Percentiles rank a stretch among this genome's conserved stretches.
These are phyloP conservation scores for Eilema depressum DNA, from an alignment of 2,888 invertebrate species.

Conservation along the genomic window DNA sequence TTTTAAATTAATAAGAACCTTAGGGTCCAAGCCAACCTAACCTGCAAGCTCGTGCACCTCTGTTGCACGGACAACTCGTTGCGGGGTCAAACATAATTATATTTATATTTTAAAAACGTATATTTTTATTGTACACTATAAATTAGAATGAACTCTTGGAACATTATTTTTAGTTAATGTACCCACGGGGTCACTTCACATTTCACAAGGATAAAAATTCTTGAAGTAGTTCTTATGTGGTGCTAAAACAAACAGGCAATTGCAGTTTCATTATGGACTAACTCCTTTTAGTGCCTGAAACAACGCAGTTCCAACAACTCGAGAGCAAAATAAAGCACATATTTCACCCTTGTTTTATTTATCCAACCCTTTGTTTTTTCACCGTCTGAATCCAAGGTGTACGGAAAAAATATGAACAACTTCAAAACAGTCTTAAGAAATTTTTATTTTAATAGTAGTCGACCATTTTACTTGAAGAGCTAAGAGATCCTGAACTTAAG, in stretches of 20 bases:
- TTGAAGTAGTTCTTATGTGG: neutral
- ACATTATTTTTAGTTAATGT: neutral
- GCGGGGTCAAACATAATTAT: too few relatives aligned
- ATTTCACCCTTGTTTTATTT: constrained; percentile 10
- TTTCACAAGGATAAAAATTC: neutral
- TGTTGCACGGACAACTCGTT: too few relatives aligned
- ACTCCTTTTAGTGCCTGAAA: neutral
- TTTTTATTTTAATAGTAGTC: constrained; percentile 82
- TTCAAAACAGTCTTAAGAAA: constrained; percentile 78
- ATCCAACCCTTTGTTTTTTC: constrained; percentile 43
- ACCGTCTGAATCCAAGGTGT: constrained; percentile 51
- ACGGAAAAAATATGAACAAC: constrained; percentile 74
- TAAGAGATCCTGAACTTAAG: constrained; percentile 85
- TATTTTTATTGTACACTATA: neutral
- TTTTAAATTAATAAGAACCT: too few relatives aligned
- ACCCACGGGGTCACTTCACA: neutral
- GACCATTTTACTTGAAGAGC: constrained; percentile 79
- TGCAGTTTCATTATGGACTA: neutral
- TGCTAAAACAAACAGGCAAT: neutral
- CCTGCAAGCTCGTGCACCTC: too few relatives aligned
- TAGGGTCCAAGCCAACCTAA: too few relatives aligned
- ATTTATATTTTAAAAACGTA: too few relatives aligned
- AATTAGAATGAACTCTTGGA: neutral
- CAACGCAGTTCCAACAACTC: neutral
- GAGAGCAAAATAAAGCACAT: neutral